Evolutionary conservation across 2,888 invertebrate species (phyloP), one percentile per base, ranked within the genome.

Genomic region (Thymelicus sylvestris): DNA sequence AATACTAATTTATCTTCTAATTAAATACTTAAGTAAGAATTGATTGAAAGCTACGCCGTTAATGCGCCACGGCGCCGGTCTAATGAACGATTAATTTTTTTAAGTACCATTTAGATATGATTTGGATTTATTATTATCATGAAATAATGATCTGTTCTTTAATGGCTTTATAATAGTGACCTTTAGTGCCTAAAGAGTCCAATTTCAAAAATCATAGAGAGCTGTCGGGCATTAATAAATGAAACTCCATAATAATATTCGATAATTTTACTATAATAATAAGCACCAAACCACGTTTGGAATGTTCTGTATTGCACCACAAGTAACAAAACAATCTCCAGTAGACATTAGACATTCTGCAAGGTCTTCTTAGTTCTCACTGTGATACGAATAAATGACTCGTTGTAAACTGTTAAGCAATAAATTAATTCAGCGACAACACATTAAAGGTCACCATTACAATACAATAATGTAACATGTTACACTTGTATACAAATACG

Each of bases 271-370:
- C 91, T 92, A 87, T 83, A 86, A 88, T 86, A 88, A 88, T 88
- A 89, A 92, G 92, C 92, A 92, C 93, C 92, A 93, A 92, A 93
- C 92, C 84, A 89, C 78, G 92, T 93, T 92, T 91, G 93, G 92
- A 93, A 93, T 93, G 93, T 92, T 90, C 90, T 86, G 87, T 91
- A 92, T 92, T 92, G 92, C 92, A 92, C 92, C 89, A 88, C 85
- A 85, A 83, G 79, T 84, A 87, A 89, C 86, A 83, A 86, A 86
- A 83, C 84, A 86, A 88, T 88, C 77, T 85, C 80, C 79, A 81
- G 79, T 81, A 86, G 82, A 87, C 78, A 82, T 78, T 72, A 80
- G 76, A 80, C 77, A 79, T 82, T 75, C 78, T 81, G 83, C 79
- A 83, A 80, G 78, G 59, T 59, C 47, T 19, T 31, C 31, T 31